Evolutionary conservation across 2,888 invertebrate genomes (phyloP), one percentile per base, ranked within the genome.

Genomic region (Eremobia ochroleuca): DNA sequence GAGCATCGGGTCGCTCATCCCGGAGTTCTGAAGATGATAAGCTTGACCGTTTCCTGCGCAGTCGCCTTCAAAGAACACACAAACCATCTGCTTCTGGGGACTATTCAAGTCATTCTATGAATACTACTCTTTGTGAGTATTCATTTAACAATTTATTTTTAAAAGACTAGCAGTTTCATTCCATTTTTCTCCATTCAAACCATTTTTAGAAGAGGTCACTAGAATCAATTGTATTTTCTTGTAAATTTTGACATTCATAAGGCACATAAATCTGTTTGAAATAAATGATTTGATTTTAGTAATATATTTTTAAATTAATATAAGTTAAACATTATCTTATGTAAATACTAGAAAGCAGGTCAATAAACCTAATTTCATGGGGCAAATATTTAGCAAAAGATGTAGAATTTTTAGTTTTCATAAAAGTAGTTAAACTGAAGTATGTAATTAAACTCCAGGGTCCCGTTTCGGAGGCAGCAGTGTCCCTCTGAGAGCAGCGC

Each of bases 401-500:
- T n/a, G n/a, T 2, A 21, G 21, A 74, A 46, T 37, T 46, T 58
- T 4, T n/a, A 46, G 9, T 11, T 37, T 68, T 46, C 21, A n/a
- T 1, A 28, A 62, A 74, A 49, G 5, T 73, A 31, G 9, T 9
- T 28, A 46, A n/a, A 55, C 9, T 73, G 52, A 40, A 11, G 3
- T 55, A 18, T 46, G 3, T 46, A 66, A 65, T 78, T n/a, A n/a
- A 43, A 68, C 73, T 83, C 40, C 88, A 96, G 97, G 97, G 94
- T 95, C 96, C 49, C 94, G 97, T 75, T 96, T 97, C 72, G 96
- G 96, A 74, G 95, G 94, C 70, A 94, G 95, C 49, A 93, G 94
- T 76, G 95, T 97, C 62, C 97, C 97, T 58, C 96, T 97, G 89
- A 97, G 98, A 90, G 98, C 98, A 76, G 98, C 98, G 92, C 97